Conservation (phyloP, 2,113 vertebrate species). For the Eubucco bourcierii region DNA sequence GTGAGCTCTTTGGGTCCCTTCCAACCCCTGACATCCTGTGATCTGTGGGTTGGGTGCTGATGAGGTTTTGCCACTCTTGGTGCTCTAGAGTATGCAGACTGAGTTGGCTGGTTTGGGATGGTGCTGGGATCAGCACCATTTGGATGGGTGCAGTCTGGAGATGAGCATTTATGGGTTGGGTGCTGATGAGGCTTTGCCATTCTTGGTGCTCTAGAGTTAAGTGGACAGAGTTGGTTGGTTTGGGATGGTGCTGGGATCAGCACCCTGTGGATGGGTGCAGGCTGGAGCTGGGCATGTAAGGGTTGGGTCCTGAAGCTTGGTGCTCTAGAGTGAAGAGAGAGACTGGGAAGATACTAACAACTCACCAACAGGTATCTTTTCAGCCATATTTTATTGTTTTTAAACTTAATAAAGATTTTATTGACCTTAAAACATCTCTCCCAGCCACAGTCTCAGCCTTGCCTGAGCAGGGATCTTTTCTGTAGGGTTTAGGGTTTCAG, state of each 20-base stretch:
- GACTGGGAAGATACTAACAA: neutral
- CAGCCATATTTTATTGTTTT: neutral
- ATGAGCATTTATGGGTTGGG: no score
- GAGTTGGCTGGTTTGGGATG: neutral
- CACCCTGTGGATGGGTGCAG: neutral
- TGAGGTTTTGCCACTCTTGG: no score
- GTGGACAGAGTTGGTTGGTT: neutral
- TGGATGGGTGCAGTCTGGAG: no score
- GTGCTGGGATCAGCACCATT: no score
- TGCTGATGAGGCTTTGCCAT: no score
- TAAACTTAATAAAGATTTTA: neutral
- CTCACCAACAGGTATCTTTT: neutral
- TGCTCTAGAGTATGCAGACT: no score
- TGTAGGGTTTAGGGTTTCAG: neutral
- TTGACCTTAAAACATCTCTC: neutral
- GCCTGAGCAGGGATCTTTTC: neutral
- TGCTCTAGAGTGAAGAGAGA: neutral
- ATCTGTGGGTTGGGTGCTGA: no score
- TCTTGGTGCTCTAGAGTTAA: no score
- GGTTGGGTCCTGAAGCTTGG: neutral
- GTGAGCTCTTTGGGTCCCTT: no score
- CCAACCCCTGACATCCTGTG: no score
- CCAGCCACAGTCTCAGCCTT: neutral
- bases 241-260: neutral
- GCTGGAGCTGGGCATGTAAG: accelerated